Percentiles rank a stretch among this genome's conserved stretches.
Conservation (phyloP, 1,140 invertebrate genomes). For the Habropoda laboriosa region DNA sequence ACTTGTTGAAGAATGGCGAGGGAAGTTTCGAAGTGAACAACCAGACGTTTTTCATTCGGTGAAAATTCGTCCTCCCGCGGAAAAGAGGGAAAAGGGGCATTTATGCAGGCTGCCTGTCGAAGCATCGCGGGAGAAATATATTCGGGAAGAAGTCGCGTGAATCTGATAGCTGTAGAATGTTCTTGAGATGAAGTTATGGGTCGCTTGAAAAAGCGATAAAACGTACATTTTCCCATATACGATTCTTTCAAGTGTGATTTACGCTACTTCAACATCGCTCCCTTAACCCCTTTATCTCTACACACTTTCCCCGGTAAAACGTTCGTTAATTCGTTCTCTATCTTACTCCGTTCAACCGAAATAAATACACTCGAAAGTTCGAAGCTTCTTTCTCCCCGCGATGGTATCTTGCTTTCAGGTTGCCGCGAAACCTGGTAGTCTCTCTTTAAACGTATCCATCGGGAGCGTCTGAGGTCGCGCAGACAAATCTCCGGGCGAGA, state of each 20-base stretch:
- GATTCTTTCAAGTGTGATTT: neutral
- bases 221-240: neutral
- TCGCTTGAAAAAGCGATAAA: slow-evolving; percentile 9
- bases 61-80: too few species aligned
- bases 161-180: slow-evolving; percentile 23
- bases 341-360: too few species aligned
- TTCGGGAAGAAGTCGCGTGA: slow-evolving; percentile 6
- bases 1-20: too few species aligned
- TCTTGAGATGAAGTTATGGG: slow-evolving; percentile 20
- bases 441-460: slow-evolving; percentile 12
- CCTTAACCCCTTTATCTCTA: neutral
- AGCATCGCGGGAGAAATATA: slow-evolving; percentile 10
- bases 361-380: neutral
- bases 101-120: slow-evolving; percentile 27
- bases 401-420: neutral
- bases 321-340: too few species aligned
- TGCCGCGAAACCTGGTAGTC: neutral
- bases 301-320: too few species aligned
- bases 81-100: neutral
- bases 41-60: too few species aligned
- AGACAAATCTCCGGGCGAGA: slow-evolving; percentile 30
- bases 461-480: neutral
- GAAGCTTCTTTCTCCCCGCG: neutral
- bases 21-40: too few species aligned
- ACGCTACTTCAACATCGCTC: neutral